These are phyloP conservation scores for Antrozous pallidus DNA, from an alignment of 2,797 vertebrate genomes.

Conservation along the genomic window DNA sequence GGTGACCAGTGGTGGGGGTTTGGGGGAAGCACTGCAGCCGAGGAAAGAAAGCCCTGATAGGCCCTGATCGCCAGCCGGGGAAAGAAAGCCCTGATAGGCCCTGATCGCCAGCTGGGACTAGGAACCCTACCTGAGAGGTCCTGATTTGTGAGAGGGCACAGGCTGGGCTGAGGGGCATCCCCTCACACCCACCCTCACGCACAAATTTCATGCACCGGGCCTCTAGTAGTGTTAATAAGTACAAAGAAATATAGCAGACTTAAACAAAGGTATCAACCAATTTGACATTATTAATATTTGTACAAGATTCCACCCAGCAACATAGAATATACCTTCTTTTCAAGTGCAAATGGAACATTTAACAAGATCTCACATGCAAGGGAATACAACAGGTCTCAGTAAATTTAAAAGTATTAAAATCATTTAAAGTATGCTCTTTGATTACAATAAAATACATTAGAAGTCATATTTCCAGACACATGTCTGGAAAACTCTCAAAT, in stretches of 20 bases:
- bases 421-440: not conserved
- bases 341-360: not conserved
- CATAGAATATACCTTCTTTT: not conserved
- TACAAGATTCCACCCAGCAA: not conserved
- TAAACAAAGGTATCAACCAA: not conserved
- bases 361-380: not conserved
- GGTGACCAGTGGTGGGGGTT: too few relatives aligned
- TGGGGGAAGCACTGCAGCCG: too few relatives aligned
- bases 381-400: not conserved
- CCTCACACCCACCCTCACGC: too few relatives aligned
- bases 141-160: too few relatives aligned
- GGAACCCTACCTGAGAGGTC: too few relatives aligned
- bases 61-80: too few relatives aligned
- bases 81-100: too few relatives aligned
- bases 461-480: conserved; percentile 3
- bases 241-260: not conserved
- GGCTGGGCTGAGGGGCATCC: too few relatives aligned
- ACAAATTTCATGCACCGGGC: too few relatives aligned
- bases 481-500: conserved; percentile 2
- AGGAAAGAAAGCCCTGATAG: too few relatives aligned
- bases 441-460: not conserved
- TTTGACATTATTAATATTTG: not conserved
- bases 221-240: not conserved
- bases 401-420: conserved; percentile 22
- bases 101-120: too few relatives aligned